These are phyloP conservation scores for Cynopterus sphinx DNA, from an alignment of 2,797 vertebrate genomes.

Conservation along the genomic window DNA sequence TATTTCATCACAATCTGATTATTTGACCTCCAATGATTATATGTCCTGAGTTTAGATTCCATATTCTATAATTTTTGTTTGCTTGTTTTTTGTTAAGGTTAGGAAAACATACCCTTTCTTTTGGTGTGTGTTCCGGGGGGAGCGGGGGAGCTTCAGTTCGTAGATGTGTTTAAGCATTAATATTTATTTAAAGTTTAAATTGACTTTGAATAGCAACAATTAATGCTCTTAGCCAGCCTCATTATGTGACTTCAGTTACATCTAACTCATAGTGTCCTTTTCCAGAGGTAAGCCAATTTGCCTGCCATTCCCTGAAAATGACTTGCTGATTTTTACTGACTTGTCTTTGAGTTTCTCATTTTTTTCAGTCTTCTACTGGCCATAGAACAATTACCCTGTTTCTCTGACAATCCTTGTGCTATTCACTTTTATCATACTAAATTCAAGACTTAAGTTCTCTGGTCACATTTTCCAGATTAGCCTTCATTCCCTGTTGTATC, in stretches of 20 bases:
- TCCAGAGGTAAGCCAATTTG: background rate
- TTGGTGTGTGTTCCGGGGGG: too few relatives aligned
- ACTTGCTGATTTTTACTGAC: background rate
- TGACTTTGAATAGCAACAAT: background rate
- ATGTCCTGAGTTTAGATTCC: background rate
- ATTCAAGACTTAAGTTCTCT: background rate
- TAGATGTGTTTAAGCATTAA: background rate
- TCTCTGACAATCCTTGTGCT: background rate
- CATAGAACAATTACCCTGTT: background rate
- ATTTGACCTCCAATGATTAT: background rate
- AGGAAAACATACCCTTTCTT: background rate
- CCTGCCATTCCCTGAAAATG: background rate
- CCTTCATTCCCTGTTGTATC: background rate
- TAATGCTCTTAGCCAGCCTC: background rate
- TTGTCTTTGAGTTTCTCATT: background rate
- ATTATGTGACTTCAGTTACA: background rate
- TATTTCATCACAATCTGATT: background rate
- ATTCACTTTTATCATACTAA: background rate
- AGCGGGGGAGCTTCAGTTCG: background rate
- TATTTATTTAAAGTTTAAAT: slow-evolving; percentile 1
- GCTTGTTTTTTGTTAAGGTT: slow-evolving; percentile 1
- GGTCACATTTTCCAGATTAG: background rate
- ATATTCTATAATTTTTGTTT: background rate
- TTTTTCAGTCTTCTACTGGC: background rate
- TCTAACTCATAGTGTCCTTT: background rate